A percentile compares a stretch with the other conserved stretches of the same genome.
Evolutionary conservation across 2,888 invertebrate genomes (phyloP).

Genomic region (Cantharis nigra): DNA sequence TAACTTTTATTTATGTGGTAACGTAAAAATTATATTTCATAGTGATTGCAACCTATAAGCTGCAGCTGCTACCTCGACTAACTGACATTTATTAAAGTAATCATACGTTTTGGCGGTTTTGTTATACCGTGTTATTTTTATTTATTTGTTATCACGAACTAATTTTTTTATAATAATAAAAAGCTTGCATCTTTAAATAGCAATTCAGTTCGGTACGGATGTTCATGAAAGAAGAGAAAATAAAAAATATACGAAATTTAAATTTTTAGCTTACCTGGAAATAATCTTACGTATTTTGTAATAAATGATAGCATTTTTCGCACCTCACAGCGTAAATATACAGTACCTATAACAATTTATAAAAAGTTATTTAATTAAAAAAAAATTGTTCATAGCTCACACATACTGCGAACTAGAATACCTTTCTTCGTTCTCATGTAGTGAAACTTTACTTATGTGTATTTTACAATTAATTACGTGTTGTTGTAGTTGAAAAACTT

Average conservation of each 20-base stretch:
- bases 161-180: background rate
- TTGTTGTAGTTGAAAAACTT: no score
- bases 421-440: no score
- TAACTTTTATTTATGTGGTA: background rate
- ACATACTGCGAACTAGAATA: no score
- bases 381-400: no score
- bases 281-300: background rate
- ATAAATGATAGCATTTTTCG: background rate
- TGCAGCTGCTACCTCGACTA: conserved; percentile 35
- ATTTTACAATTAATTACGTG: background rate
- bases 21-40: conserved; percentile 36
- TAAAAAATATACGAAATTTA: background rate
- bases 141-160: background rate
- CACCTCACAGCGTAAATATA: no score
- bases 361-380: no score
- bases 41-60: conserved; percentile 37
- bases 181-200: background rate
- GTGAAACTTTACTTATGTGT: background rate
- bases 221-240: background rate
- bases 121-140: conserved; percentile 15
- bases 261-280: background rate
- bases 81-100: conserved; percentile 37
- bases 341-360: background rate
- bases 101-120: conserved; percentile 28
- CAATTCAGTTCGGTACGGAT: background rate